Evolutionary conservation across 2,113 vertebrate species (phyloP).

Genomic region (Platysternon megacephalum): DNA sequence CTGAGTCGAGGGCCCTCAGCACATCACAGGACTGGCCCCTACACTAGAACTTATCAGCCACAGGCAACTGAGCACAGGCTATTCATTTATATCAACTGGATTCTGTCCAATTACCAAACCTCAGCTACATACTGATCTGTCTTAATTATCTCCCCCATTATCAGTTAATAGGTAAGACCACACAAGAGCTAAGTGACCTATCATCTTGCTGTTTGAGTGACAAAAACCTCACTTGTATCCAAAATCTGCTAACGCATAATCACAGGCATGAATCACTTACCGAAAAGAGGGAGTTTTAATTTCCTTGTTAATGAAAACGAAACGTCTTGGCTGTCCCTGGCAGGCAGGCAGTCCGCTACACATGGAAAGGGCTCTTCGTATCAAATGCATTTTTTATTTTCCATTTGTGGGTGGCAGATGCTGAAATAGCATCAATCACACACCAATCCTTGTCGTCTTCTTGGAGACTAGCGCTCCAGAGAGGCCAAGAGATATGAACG

Average conservation of each 20-base stretch:
- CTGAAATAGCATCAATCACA: not conserved
- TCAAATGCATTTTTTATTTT: not conserved
- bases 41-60: not conserved
- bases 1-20: not conserved
- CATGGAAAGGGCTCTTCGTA: not conserved
- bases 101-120: not conserved
- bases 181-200: not conserved
- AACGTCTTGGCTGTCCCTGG: not conserved
- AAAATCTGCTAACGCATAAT: not conserved
- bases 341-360: not conserved
- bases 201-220: not conserved
- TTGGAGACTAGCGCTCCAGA: not conserved
- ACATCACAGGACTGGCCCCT: not conserved
- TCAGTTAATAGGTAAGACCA: conserved; percentile 18
- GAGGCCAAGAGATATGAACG: not conserved
- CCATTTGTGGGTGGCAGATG: not conserved
- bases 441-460: not conserved
- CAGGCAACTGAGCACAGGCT: not conserved
- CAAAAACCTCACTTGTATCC: not conserved
- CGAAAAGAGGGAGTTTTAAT: not conserved
- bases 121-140: not conserved
- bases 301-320: not conserved
- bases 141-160: conserved; percentile 23
- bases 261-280: not conserved
- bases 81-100: not conserved